Evolutionary conservation across 2,888 invertebrate genomes (phyloP).

Genomic region (Gymnosoma rotundatum): DNA sequence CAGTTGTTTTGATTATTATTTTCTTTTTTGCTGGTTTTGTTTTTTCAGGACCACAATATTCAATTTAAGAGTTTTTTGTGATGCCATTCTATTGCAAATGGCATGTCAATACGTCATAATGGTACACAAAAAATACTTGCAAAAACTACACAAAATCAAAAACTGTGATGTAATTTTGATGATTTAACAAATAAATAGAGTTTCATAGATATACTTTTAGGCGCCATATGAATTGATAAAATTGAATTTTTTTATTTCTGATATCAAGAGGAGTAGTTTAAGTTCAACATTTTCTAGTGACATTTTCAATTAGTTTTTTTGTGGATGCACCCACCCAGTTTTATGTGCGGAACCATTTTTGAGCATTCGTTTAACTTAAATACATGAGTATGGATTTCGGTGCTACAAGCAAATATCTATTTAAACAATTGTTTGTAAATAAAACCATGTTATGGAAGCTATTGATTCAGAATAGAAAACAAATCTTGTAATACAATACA

Average conservation of each 20-base stretch:
- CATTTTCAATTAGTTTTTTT: slow-evolving; percentile 52
- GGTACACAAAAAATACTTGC: slow-evolving; percentile 7
- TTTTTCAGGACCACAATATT: slow-evolving; percentile 54
- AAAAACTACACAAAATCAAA: not conserved
- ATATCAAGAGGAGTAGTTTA: not conserved
- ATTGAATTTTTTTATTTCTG: not conserved
- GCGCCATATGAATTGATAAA: slow-evolving; percentile 42
- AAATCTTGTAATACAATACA: slow-evolving; percentile 25
- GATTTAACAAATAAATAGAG: slow-evolving; percentile 10
- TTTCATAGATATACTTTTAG: slow-evolving; percentile 25
- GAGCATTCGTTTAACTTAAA: not conserved
- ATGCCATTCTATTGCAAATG: slow-evolving; percentile 18
- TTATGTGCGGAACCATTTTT: not conserved
- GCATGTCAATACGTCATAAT: slow-evolving; percentile 62
- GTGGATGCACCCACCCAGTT: not conserved
- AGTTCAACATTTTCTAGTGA: slow-evolving; percentile 53
- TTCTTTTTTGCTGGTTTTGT: slow-evolving; percentile 1
- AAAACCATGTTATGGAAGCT: not conserved
- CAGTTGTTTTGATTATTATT: slow-evolving; percentile 48
- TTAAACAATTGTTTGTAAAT: slow-evolving; percentile 49
- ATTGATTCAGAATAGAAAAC: slow-evolving; percentile 29
- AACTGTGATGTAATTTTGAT: not conserved
- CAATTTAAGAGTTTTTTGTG: slow-evolving; percentile 45
- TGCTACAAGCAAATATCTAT: slow-evolving; percentile 44
- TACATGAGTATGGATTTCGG: not conserved